These are phyloP conservation scores for Bubo blakistoni DNA, from an alignment of 2,113 vertebrate genomes.

Conservation along the genomic window DNA sequence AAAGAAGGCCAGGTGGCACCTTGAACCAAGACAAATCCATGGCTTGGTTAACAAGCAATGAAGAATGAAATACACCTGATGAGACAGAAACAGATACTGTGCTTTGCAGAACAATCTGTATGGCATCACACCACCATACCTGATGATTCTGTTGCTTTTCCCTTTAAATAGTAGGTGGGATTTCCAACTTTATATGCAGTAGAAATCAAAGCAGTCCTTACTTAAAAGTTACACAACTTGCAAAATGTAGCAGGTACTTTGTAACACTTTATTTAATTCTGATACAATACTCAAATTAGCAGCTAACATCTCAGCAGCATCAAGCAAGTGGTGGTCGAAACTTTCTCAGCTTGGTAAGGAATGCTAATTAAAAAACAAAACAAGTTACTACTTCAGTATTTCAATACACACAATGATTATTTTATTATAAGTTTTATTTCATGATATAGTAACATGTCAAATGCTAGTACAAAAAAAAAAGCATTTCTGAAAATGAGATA, in stretches of 20 bases:
- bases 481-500: not conserved
- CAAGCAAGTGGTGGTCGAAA: conserved; percentile 30
- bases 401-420: not conserved
- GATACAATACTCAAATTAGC: conserved; percentile 24
- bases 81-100: not conserved
- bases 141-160: not conserved
- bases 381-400: conserved; percentile 36
- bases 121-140: not conserved
- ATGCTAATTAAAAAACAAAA: conserved; percentile 75
- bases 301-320: conserved; percentile 5
- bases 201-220: conserved; percentile 16
- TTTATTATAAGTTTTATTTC: not conserved
- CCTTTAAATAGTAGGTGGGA: not conserved
- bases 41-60: conserved; percentile 84
- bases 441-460: not conserved
- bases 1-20: conserved; percentile 43
- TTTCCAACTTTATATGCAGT: not conserved
- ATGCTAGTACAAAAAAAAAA: not conserved
- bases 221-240: conserved; percentile 26
- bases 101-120: not conserved
- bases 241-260: conserved; percentile 6
- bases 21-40: conserved; percentile 76
- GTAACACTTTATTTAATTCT: conserved; percentile 42
- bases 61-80: conserved; percentile 66
- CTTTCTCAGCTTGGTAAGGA: conserved; percentile 90